Percentiles rank a stretch among this genome's conserved stretches.
phyloP scores from a whole-genome alignment of 2,888 invertebrate species.

The Lasioglossum morio region DNA sequence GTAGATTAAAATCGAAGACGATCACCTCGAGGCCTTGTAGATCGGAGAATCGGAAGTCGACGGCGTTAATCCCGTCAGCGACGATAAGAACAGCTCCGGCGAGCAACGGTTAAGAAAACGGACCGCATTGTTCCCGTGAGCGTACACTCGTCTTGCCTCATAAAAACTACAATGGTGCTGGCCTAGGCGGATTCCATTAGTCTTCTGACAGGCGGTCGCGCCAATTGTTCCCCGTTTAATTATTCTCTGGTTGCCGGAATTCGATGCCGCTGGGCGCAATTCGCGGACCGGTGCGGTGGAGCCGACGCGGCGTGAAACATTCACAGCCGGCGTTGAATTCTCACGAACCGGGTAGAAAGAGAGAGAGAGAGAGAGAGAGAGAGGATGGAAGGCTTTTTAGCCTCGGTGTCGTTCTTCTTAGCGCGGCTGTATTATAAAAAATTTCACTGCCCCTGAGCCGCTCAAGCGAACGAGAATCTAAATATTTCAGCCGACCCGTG shows the following conservation, averaged over 20 bases:
- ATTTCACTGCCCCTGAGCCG: slow-evolving; percentile 27
- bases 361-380: no score
- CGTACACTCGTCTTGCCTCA: background rate
- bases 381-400: background rate
- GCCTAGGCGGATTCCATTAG: slow-evolving; percentile 6
- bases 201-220: background rate
- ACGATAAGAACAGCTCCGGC: background rate
- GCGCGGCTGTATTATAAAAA: slow-evolving; percentile 25
- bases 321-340: background rate
- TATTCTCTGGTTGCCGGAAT: slow-evolving; percentile 11
- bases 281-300: background rate
- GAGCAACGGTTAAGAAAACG: background rate
- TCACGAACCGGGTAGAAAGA: background rate
- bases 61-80: background rate
- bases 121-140: background rate
- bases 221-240: slow-evolving; percentile 17
- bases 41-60: background rate
- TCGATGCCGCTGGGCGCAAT: background rate
- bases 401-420: slow-evolving; percentile 14
- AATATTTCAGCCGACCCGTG: slow-evolving; percentile 47
- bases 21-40: no score
- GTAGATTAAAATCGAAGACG: background rate
- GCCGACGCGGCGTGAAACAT: slow-evolving; percentile 17
- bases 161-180: slow-evolving; percentile 10
- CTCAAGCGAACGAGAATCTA: slow-evolving; percentile 38